Base-by-base conservation (phyloP, 2,113 vertebrate species). In the Baryphthengus martii region DNA sequence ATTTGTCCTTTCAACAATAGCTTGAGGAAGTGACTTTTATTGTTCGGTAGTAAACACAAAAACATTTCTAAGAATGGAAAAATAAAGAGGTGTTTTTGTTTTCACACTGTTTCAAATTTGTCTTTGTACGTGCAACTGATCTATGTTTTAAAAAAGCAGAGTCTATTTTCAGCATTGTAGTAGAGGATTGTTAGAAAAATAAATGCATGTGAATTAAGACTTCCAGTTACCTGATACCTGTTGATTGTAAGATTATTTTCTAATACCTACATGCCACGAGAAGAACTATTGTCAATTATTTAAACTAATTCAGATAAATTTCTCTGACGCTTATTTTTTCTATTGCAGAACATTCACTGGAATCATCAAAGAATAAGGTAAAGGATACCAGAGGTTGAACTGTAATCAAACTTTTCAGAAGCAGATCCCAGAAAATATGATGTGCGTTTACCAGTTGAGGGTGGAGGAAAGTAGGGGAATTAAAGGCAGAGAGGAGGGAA, bases 311-410 rank as follows among this genome's bases (percentile, higher is more conserved):
- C 17, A 5, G 3, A 31, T 91, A 5, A 19, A 1, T 62, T 52
- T 49, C 9, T 35, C 12, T 82, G 50, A 58, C 19, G 2, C 76
- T 49, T 67, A 2, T 84, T 83, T 90, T 87, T 94, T 77, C 74
- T 85, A 33, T 97, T 98, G 58, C 96, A 99, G 99, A 99, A 96
- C 97, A 98, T 96, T 99, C 99, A 63, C 97, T 99, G 95, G 96
- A 96, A 72, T 98, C 98, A 21, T 99, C 99, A 87, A 99, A 99
- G 97, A 99, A 91, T 97, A 98, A 98, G 98, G 99, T 99, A 98
- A 97, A 98, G 73, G 80, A 56, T 42, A 47, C 10, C 26, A 45
- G 44, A 71, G 12, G 28, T 73, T 37, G 56, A 78, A 44, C 4
- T 42, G 1, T 33, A 53, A 26, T 52, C 29, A 74, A 65, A 49